These are phyloP conservation scores for Spodoptera exigua DNA, from an alignment of 2,888 invertebrate genomes.

Conservation along the genomic window DNA sequence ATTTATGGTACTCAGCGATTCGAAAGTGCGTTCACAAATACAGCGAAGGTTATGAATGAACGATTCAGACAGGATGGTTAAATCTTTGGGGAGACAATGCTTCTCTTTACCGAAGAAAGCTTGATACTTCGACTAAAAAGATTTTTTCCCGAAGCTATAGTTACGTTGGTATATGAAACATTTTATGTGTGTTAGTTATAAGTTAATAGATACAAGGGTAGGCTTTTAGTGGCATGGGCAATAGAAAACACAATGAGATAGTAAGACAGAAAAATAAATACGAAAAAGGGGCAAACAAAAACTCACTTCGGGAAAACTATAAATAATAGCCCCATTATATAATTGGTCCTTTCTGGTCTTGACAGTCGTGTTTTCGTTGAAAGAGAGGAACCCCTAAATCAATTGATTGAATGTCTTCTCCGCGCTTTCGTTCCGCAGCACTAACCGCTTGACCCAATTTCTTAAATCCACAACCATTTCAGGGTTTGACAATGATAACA, in stretches of 20 bases:
- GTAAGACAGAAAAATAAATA: background rate
- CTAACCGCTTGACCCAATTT: conserved; percentile 81
- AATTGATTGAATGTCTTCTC: conserved; percentile 36
- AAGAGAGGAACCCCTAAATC: conserved; percentile 31
- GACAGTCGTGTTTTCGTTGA: conserved; percentile 24
- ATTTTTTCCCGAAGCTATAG: background rate
- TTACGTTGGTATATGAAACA: too few species aligned
- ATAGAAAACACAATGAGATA: too few species aligned
- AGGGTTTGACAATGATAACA: conserved; percentile 83
- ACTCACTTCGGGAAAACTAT: conserved; percentile 12
- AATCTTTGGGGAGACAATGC: conserved; percentile 12
- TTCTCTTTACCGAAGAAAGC: background rate
- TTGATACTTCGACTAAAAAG: background rate
- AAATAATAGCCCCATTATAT: conserved; percentile 13
- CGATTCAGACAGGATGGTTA: conserved; percentile 19
- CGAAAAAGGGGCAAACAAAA: background rate
- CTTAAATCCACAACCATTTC: conserved; percentile 78
- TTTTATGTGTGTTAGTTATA: too few species aligned
- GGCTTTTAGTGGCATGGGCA: too few species aligned
- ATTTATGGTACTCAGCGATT: conserved; percentile 42
- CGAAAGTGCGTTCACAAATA: conserved; percentile 55
- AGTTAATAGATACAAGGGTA: too few species aligned
- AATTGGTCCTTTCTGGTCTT: conserved; percentile 24
- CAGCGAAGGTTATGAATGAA: conserved; percentile 51
- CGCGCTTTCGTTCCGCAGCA: conserved; percentile 48